phyloP scores from a whole-genome alignment of 2,888 invertebrate species.

The Drosophila neotestacea region DNA sequence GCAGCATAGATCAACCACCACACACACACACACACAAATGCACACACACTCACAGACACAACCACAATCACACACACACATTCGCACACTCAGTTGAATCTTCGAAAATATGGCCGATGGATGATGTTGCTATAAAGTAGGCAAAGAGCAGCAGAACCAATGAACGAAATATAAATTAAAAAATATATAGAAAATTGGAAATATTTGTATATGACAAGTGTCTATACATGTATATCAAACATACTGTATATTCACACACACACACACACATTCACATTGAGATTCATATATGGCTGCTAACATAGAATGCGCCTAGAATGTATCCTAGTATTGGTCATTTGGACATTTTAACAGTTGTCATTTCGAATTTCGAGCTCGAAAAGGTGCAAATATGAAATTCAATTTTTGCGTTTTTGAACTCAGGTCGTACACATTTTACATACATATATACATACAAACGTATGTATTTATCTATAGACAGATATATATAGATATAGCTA shows the following conservation, averaged over 20 bases:
- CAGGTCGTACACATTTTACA: conserved; percentile 35
- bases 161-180: conserved; percentile 69
- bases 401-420: conserved; percentile 40
- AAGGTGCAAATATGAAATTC: conserved; percentile 65
- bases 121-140: conserved; percentile 55
- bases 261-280: conserved; percentile 6
- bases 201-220: conserved; percentile 65
- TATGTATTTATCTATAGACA: conserved; percentile 3
- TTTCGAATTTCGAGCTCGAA: conserved; percentile 74
- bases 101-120: conserved; percentile 67
- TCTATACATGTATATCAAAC: conserved; percentile 24
- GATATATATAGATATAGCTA: conserved; percentile 16
- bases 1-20: conserved; percentile 62
- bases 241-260: conserved; percentile 7
- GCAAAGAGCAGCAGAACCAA: conserved; percentile 61
- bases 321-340: conserved; percentile 35
- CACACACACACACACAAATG: conserved; percentile 23
- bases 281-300: conserved; percentile 26
- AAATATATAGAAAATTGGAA: conserved; percentile 75
- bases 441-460: conserved; percentile 1
- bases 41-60: conserved; percentile 27
- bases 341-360: conserved; percentile 69
- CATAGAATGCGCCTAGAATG: conserved; percentile 38
- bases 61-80: conserved; percentile 11
- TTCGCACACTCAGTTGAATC: conserved; percentile 47